Evolutionary conservation across 2,797 vertebrate species (phyloP).

Genomic region (Pampus argenteus): DNA sequence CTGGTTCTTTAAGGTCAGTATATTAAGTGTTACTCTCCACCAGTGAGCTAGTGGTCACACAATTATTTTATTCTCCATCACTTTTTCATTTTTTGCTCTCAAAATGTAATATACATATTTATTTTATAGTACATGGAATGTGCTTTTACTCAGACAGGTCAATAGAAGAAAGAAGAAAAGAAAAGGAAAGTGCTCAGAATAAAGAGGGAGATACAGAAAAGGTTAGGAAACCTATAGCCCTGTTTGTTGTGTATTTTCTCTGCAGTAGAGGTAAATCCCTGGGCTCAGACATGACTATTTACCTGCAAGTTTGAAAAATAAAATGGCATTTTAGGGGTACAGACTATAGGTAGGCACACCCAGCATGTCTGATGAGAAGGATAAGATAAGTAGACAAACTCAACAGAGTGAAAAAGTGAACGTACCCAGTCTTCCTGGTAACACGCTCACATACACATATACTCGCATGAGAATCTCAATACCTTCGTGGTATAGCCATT

Average conservation of each 20-base stretch:
- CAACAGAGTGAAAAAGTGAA: conserved; percentile 31
- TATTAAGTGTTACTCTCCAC: conserved; percentile 40
- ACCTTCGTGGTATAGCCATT: conserved; percentile 39
- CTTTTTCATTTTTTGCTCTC: not conserved
- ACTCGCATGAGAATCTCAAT: conserved; percentile 40
- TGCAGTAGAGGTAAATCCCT: conserved; percentile 50
- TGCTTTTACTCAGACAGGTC: not conserved
- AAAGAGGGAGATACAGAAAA: conserved; percentile 2
- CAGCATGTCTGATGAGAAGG: conserved; percentile 12
- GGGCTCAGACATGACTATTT: conserved; percentile 73
- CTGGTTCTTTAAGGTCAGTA: conserved; percentile 52
- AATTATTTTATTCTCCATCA: not conserved
- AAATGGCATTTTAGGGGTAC: conserved; percentile 17
- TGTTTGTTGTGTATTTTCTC: conserved; percentile 48
- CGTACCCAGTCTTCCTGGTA: not conserved
- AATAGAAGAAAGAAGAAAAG: not conserved
- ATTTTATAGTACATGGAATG: not conserved
- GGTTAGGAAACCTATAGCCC: conserved; percentile 26
- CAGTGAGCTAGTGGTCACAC: conserved; percentile 22
- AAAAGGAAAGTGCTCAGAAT: conserved; percentile 13
- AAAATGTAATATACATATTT: not conserved
- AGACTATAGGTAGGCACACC: conserved; percentile 32
- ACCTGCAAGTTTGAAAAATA: conserved; percentile 13
- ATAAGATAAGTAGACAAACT: conserved; percentile 20
- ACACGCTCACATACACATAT: conserved; percentile 10